A percentile compares a stretch with the other conserved stretches of the same genome.
Conservation (phyloP, 2,888 invertebrate species). For the Aethes cnicana region DNA sequence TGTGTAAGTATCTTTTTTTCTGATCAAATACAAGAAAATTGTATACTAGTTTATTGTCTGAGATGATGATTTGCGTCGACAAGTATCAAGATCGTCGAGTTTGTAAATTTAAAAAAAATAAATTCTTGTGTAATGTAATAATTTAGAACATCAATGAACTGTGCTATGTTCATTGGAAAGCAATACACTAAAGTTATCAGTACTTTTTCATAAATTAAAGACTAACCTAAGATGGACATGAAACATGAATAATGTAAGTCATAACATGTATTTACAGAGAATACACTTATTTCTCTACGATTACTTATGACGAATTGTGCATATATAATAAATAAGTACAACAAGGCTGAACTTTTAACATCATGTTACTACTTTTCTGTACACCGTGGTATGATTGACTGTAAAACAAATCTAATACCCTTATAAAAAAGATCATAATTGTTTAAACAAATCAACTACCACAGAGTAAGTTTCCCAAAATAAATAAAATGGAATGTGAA, state of each 20-base stretch:
- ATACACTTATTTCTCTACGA: slow-evolving; percentile 24
- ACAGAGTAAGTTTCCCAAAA: too few species aligned
- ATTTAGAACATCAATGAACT: too few species aligned
- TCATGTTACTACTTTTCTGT: slow-evolving; percentile 17
- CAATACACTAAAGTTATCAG: slow-evolving; percentile 25
- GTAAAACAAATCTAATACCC: neutral
- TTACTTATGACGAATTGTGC: slow-evolving; percentile 17
- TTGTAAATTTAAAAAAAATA: too few species aligned
- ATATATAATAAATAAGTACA: slow-evolving; percentile 21
- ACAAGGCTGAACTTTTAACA: neutral
- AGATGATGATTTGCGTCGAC: too few species aligned
- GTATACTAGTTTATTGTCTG: too few species aligned
- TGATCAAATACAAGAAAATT: too few species aligned
- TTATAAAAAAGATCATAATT: neutral
- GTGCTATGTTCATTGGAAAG: slow-evolving; percentile 9
- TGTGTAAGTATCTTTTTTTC: too few species aligned
- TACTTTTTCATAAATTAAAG: slow-evolving; percentile 27
- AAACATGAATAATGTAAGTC: slow-evolving; percentile 24
- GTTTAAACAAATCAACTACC: neutral
- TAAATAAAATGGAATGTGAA: too few species aligned
- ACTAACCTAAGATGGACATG: slow-evolving; percentile 13
- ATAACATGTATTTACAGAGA: slow-evolving; percentile 33
- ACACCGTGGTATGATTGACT: slow-evolving; percentile 7
- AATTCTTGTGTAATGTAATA: too few species aligned
- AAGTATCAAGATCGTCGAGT: too few species aligned